Evolutionary conservation across 37 sponge, comb jelly and placozoan species (phyloP).

Genomic region (Axinella damicornis): DNA sequence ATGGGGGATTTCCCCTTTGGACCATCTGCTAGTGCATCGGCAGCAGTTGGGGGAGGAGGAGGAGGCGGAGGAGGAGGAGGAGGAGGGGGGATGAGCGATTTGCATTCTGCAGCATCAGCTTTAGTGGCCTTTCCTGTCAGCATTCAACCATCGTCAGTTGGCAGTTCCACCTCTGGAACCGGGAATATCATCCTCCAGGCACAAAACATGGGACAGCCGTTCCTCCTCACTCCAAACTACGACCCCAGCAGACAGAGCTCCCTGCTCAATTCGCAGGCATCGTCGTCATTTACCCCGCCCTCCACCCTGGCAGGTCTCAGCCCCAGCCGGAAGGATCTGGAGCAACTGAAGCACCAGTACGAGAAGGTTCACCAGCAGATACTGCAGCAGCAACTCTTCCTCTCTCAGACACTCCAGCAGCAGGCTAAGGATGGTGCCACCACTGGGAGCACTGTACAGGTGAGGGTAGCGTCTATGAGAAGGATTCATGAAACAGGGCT

Average conservation of each 20-base stretch:
- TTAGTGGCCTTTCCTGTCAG: slow-evolving; percentile 79
- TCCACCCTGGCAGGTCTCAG: neutral
- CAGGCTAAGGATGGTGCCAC: neutral
- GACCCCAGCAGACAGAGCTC: slow-evolving; percentile 37
- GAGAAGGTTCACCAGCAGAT: slow-evolving; percentile 59
- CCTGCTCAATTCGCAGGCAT: slow-evolving; percentile 2
- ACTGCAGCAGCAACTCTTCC: slow-evolving; percentile 47
- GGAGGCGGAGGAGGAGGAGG: slow-evolving; percentile 20
- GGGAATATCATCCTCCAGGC: slow-evolving; percentile 76
- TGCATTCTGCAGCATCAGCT: slow-evolving; percentile 30
- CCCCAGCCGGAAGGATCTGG: slow-evolving; percentile 37
- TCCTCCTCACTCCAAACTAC: slow-evolving; percentile 66
- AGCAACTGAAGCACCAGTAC: slow-evolving; percentile 72
- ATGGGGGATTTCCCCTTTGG: slow-evolving; percentile 63
- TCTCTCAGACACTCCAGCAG: slow-evolving; percentile 37
- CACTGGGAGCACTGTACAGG: too few relatives aligned
- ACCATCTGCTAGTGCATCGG: neutral
- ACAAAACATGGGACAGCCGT: slow-evolving; percentile 82
- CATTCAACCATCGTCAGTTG: slow-evolving; percentile 59
- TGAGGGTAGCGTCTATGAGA: too few relatives aligned
- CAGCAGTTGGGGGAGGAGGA: neutral
- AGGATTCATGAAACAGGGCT: too few relatives aligned
- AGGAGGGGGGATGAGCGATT: neutral
- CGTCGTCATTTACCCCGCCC: slow-evolving; percentile 27
- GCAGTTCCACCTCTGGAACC: neutral